Evolutionary conservation across 2,888 invertebrate genomes (phyloP).

Genomic region (Aphidius colemani): DNA sequence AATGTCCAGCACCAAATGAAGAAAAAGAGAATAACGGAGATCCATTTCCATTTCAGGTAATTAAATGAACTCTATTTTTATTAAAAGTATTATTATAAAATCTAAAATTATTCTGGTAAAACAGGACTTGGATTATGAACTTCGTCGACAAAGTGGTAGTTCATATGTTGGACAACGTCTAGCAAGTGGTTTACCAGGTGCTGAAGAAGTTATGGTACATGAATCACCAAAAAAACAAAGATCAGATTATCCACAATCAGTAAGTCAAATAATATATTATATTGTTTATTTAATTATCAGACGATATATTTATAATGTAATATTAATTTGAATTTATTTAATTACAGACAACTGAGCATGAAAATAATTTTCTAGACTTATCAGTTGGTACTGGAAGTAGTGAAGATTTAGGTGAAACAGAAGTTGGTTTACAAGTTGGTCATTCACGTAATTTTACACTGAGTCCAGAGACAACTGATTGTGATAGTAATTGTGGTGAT

Average conservation of each 20-base stretch:
- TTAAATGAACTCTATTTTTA: conserved; percentile 6
- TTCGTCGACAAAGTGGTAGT: conserved; percentile 75
- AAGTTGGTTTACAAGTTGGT: conserved; percentile 68
- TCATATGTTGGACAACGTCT: conserved; percentile 78
- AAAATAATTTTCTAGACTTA: conserved; percentile 66
- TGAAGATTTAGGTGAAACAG: conserved; percentile 70
- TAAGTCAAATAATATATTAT: too few species aligned
- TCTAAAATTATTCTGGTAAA: too few species aligned
- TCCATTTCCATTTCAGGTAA: conserved; percentile 62
- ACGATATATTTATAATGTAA: too few species aligned
- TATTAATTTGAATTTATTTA: not conserved
- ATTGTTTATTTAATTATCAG: too few species aligned
- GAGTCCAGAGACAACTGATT: conserved; percentile 91
- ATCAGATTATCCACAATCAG: conserved; percentile 53
- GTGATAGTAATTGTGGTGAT: conserved; percentile 86
- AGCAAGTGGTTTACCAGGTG: conserved; percentile 65
- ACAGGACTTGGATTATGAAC: conserved; percentile 78
- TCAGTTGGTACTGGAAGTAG: conserved; percentile 69
- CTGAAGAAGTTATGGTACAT: conserved; percentile 57
- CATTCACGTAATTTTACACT: conserved; percentile 85
- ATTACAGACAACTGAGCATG: conserved; percentile 62
- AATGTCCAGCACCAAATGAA: conserved; percentile 73
- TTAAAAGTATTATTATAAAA: too few species aligned
- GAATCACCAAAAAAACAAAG: conserved; percentile 58
- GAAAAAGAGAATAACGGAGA: conserved; percentile 62